These are phyloP conservation scores for Chaetorhynchus papuensis DNA, from an alignment of 2,113 vertebrate genomes.

Conservation along the genomic window DNA sequence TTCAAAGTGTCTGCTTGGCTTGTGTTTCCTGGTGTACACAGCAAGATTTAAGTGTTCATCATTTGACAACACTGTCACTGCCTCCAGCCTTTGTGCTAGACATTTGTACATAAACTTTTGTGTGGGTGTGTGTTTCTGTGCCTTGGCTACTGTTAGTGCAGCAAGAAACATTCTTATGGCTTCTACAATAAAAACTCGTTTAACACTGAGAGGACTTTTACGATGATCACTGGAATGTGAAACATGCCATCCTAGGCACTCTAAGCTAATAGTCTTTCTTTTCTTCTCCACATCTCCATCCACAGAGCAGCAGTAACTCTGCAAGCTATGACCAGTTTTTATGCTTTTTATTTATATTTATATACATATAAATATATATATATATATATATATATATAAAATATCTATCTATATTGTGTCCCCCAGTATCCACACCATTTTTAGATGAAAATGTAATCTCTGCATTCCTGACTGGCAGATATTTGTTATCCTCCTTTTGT, in stretches of 20 bases:
- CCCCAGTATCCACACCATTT: neutral
- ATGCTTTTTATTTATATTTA: neutral
- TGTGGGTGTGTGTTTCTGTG: neutral
- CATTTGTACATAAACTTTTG: neutral
- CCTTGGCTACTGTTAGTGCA: neutral
- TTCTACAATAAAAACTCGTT: neutral
- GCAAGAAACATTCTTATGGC: neutral
- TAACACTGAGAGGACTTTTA: neutral
- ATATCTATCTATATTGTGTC: neutral
- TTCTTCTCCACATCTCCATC: neutral
- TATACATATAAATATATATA: too few relatives aligned
- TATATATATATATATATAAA: too few relatives aligned
- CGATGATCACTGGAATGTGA: neutral
- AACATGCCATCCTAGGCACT: neutral
- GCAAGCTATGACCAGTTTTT: neutral
- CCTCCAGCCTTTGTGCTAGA: neutral
- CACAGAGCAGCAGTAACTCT: neutral
- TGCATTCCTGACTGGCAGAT: neutral
- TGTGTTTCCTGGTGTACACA: neutral
- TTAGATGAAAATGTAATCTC: neutral
- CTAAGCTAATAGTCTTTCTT: neutral
- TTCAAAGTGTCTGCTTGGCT: neutral
- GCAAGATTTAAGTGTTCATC: neutral
- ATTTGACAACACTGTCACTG: neutral
- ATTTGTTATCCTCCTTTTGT: neutral